Evolutionary conservation across 2,113 vertebrate species (phyloP).

Genomic region (Pleuronectes platessa): DNA sequence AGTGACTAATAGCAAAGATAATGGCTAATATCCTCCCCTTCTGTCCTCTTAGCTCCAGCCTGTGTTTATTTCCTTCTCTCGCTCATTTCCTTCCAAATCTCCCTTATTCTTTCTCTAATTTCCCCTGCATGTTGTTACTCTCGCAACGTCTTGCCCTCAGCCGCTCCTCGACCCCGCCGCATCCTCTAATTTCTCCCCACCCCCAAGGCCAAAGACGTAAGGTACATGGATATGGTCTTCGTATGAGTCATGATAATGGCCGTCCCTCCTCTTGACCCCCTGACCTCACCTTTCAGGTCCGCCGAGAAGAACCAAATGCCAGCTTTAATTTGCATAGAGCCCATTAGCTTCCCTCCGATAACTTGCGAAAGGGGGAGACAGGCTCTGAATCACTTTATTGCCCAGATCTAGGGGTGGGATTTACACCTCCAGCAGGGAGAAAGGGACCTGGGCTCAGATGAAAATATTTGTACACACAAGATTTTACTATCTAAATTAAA

Average conservation of each 20-base stretch:
- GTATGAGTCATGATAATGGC: conserved; percentile 74
- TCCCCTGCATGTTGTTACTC: conserved; percentile 24
- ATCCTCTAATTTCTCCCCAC: conserved; percentile 38
- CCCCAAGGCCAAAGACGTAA: conserved; percentile 39
- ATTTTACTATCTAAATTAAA: too few species aligned
- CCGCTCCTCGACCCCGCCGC: conserved; percentile 38
- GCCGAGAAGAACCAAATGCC: conserved; percentile 66
- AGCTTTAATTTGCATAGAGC: conserved; percentile 70
- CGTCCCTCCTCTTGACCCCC: conserved; percentile 61
- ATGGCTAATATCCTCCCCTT: conserved; percentile 49
- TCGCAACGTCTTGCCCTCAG: conserved; percentile 22
- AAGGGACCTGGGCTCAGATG: not conserved
- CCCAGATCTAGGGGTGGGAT: conserved; percentile 10
- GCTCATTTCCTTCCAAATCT: conserved; percentile 17
- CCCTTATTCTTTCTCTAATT: conserved; percentile 18
- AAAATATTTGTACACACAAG: conserved; percentile 3
- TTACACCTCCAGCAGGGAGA: conserved; percentile 10
- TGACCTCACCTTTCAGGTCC: conserved; percentile 65
- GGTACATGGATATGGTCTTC: conserved; percentile 57
- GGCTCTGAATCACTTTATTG: conserved; percentile 48
- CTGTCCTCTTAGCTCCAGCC: conserved; percentile 25
- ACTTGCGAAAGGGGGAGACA: conserved; percentile 33
- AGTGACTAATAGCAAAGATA: conserved; percentile 54
- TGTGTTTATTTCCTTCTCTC: conserved; percentile 23
- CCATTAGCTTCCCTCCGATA: conserved; percentile 68